Percentiles rank a stretch among this genome's conserved stretches.
Conservation (phyloP, 1,140 invertebrate genomes). For the Drosophila punjabiensis region DNA sequence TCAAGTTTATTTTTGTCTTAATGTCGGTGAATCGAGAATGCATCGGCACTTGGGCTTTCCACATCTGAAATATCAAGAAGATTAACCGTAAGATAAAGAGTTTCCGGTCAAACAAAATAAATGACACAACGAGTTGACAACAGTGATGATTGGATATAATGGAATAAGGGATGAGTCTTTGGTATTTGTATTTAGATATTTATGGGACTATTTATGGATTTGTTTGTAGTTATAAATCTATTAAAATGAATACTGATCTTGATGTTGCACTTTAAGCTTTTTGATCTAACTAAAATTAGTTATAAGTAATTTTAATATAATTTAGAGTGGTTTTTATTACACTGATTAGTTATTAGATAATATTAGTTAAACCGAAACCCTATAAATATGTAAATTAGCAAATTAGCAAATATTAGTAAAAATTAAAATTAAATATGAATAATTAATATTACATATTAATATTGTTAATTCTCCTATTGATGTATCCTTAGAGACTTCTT, state of each 20-base stretch:
- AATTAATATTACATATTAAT: too few relatives aligned
- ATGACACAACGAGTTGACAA: conserved; percentile 49
- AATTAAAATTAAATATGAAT: too few relatives aligned
- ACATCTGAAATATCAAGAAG: conserved; percentile 75
- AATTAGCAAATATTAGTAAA: too few relatives aligned
- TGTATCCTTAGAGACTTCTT: background rate
- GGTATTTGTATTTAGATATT: background rate
- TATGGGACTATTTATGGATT: too few relatives aligned
- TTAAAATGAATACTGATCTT: too few relatives aligned
- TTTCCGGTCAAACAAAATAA: conserved; percentile 75
- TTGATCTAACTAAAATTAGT: too few relatives aligned
- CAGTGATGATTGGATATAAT: conserved; percentile 29
- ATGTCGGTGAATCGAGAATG: conserved; percentile 62
- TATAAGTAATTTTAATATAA: too few relatives aligned
- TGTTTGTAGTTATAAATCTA: too few relatives aligned
- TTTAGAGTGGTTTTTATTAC: too few relatives aligned
- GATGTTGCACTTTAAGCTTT: too few relatives aligned
- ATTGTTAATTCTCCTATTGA: background rate
- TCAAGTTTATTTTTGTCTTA: conserved; percentile 63
- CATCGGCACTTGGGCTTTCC: conserved; percentile 64
- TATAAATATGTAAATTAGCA: background rate
- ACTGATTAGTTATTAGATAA: too few relatives aligned
- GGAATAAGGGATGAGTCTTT: background rate
- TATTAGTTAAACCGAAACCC: too few relatives aligned
- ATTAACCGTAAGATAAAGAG: conserved; percentile 75